Evolutionary conservation across 2,888 invertebrate species (phyloP), one percentile per base, ranked within the genome.

Genomic region (Mayetiola destructor): DNA sequence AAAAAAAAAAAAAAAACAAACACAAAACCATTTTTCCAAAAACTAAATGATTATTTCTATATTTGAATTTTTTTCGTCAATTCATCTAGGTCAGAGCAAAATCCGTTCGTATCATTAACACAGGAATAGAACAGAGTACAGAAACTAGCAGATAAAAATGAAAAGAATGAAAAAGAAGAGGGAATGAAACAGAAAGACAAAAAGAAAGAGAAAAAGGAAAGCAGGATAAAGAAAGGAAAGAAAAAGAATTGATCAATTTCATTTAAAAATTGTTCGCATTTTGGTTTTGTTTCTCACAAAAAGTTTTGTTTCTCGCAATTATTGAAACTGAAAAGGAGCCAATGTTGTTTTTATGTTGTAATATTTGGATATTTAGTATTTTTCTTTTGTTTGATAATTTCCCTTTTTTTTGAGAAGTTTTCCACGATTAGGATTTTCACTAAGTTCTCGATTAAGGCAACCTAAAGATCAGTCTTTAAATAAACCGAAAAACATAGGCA

Each of bases 1-100:
- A 32, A 42, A 42, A 42, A 42, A 42, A 42, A 52, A 52, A 52
- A 27, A 12, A 52, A 52, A 29, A 12, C 48, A 10, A 40, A 42
- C 4, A 9, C 42, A 42, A 21, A 42, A 32, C 18, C 27, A 16
- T 30, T 32, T 53, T 18, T 32, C 30, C 30, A 27, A 39, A 56
- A 39, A 42, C 56, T 56, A 56, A 56, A 29, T 53, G 30, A 53
- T 53, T 53, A 32, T 53, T 53, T 53, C 32, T 30, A 48, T 48
- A 48, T 56, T 56, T 56, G 10, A 56, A 56, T 56, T 29, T 56
- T 40, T 56, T 56, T 56, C 56, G 30, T 29, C 23, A 56, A 56
- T 56, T 56, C 56, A 53, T 56, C 39, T 56, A 56, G 56, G 56
- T 56, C 56, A 56, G 56, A 56, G 56, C 56, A 56, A 56, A 39